Evolutionary conservation across 2,888 invertebrate species (phyloP), one percentile per base, ranked within the genome.

Genomic region (Nemotelus nigrinus): DNA sequence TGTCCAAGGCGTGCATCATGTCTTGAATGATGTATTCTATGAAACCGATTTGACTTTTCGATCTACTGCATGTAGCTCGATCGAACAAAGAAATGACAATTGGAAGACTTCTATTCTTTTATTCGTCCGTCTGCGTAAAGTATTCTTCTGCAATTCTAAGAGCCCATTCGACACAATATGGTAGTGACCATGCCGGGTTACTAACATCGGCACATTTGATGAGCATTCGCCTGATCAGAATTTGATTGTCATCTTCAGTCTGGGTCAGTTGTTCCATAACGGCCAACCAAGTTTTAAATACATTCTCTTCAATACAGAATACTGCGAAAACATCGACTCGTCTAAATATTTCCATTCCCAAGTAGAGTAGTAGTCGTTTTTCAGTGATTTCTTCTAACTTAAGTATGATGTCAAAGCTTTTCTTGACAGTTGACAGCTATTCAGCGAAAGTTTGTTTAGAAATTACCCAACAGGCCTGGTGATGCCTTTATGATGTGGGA

Each of bases 71-170:
- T 2, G 95, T 93, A 79, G 92, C 90, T 79, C 98, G 91, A 88
- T 99, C 98, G 88, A 99, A 99, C 92, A 97, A 95, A 6, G 98
- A 98, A 99, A 99, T 99, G 80, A 98, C 96, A 7, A 99, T 96
- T 0, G 99, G 98, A 83, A 99, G 88, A 70, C 93, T 93, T 81
- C 92, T 91, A 10, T 90, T 90, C 85, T 96, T 97, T 88, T 99
- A 99, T 85, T 98, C 98, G 85, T 98, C 98, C 5, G 99, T 99
- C 91, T 99, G 99, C 82, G 93, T 91, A 88, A 97, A 99, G 88
- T 99, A 99, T 86, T 99, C 99, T 85, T 98, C 97, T 0, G 98
- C 97, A 81, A 99, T 99, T 83, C 97, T 89, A 78, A 82, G 90
- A 0, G 98, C 96, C 99, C 99, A 99, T 87, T 97, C 96, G 58